A percentile compares a stretch with the other conserved stretches of the same genome.
phyloP scores from a whole-genome alignment of 2,888 invertebrate species.

The Pyrrhia umbra region DNA sequence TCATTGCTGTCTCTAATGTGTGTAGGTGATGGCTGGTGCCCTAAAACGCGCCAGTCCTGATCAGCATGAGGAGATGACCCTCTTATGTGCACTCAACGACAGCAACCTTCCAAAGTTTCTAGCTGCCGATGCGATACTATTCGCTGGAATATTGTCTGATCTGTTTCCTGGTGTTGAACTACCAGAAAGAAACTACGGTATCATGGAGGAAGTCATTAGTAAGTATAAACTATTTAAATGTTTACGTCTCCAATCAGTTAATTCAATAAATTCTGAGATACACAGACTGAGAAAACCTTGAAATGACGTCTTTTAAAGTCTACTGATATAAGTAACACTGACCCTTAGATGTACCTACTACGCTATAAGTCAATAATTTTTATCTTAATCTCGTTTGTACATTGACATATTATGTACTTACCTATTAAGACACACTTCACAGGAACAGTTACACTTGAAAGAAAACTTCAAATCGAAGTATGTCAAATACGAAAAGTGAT shows the following conservation, averaged over 20 bases:
- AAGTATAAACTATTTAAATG: conserved; percentile 58
- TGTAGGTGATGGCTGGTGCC: conserved; percentile 95
- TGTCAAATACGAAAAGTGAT: conserved; percentile 94
- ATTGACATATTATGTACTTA: too few relatives aligned
- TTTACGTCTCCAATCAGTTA: not conserved
- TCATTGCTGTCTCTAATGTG: too few relatives aligned
- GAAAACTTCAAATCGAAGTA: conserved; percentile 92
- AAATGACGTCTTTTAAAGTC: too few relatives aligned
- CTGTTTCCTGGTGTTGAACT: conserved; percentile 95
- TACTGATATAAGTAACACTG: too few relatives aligned
- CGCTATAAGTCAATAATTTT: too few relatives aligned
- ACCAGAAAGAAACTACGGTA: conserved; percentile 94
- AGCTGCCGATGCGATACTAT: conserved; percentile 95
- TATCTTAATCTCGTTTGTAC: too few relatives aligned
- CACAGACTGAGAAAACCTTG: too few relatives aligned
- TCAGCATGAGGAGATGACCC: conserved; percentile 95
- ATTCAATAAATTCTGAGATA: not conserved
- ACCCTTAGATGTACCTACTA: too few relatives aligned
- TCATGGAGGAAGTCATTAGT: conserved; percentile 92
- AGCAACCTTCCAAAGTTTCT: conserved; percentile 97
- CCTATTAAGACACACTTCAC: conserved; percentile 27
- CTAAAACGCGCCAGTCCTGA: conserved; percentile 96
- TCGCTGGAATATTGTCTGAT: conserved; percentile 97
- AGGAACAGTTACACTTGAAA: conserved; percentile 86
- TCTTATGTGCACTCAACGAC: conserved; percentile 96